Evolutionary conservation across 2,113 vertebrate genomes (phyloP).

Genomic region (Tetrao urogallus): DNA sequence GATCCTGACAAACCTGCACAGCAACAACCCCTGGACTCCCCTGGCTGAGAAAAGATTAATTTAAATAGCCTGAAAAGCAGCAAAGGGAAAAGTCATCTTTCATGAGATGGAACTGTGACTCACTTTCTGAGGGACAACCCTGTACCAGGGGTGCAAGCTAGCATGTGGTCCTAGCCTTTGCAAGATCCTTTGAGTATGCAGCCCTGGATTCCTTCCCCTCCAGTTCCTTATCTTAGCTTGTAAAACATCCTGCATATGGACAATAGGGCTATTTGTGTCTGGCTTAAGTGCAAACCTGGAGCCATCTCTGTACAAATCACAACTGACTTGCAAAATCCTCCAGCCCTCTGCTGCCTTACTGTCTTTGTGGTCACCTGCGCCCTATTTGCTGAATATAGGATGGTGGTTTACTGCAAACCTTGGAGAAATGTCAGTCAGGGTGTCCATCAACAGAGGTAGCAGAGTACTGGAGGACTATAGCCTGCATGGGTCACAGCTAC

Average conservation of each 20-base stretch:
- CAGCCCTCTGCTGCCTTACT: background rate
- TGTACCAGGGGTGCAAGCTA: background rate
- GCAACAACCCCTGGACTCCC: background rate
- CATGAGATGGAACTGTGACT: background rate
- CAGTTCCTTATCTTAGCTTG: background rate
- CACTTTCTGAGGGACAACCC: background rate
- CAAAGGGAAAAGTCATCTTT: background rate
- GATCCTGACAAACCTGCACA: background rate
- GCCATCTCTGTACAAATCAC: background rate
- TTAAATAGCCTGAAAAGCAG: background rate
- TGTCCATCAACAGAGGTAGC: background rate
- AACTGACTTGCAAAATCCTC: background rate
- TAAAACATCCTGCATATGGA: background rate
- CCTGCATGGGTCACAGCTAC: background rate
- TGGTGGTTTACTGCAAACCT: background rate
- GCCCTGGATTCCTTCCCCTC: background rate
- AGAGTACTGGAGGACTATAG: background rate
- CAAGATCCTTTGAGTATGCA: background rate
- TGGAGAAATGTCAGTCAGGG: background rate
- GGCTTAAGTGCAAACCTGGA: background rate
- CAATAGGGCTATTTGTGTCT: background rate
- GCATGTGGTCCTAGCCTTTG: background rate
- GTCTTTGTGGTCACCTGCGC: background rate
- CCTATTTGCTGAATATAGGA: background rate
- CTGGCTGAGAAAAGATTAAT: background rate